Conservation (phyloP, 2,797 vertebrate species). For the Pelodytes ibericus region DNA sequence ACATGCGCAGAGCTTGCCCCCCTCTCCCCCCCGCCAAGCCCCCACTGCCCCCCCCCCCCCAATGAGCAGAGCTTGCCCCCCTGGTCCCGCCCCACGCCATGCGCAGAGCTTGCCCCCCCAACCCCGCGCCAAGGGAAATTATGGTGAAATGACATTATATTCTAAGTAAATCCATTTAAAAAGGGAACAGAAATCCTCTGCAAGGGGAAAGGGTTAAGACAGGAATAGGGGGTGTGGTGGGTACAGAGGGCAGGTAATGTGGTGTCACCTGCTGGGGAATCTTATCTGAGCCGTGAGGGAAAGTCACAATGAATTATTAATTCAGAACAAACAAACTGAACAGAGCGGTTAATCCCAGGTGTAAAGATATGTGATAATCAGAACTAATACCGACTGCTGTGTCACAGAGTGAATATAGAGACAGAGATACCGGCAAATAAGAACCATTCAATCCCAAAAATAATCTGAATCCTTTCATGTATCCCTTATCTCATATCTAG, state of each 20-base stretch:
- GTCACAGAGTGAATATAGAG: no score
- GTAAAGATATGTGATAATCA: no score
- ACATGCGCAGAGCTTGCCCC: not conserved
- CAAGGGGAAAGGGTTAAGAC: not conserved
- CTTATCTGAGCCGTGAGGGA: slow-evolving; percentile 9
- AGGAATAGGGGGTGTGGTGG: not conserved
- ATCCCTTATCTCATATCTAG: no score
- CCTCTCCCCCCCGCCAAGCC: not conserved
- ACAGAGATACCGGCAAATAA: no score
- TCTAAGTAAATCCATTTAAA: not conserved
- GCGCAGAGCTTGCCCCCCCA: not conserved
- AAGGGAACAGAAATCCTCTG: not conserved
- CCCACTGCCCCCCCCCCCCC: not conserved
- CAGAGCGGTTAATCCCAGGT: not conserved
- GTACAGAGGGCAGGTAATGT: slow-evolving; percentile 1
- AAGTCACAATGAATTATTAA: slow-evolving; percentile 21
- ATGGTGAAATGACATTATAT: not conserved
- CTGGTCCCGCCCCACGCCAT: not conserved
- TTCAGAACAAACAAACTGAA: slow-evolving; percentile 17
- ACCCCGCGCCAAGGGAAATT: not conserved
- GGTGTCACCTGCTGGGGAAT: not conserved
- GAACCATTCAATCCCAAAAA: no score
- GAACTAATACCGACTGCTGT: no score
- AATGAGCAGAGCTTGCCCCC: not conserved
- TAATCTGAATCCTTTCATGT: no score